Evolutionary conservation across 2,888 invertebrate species (phyloP), one percentile per base, ranked within the genome.

Genomic region (Drosophila anomelani): DNA sequence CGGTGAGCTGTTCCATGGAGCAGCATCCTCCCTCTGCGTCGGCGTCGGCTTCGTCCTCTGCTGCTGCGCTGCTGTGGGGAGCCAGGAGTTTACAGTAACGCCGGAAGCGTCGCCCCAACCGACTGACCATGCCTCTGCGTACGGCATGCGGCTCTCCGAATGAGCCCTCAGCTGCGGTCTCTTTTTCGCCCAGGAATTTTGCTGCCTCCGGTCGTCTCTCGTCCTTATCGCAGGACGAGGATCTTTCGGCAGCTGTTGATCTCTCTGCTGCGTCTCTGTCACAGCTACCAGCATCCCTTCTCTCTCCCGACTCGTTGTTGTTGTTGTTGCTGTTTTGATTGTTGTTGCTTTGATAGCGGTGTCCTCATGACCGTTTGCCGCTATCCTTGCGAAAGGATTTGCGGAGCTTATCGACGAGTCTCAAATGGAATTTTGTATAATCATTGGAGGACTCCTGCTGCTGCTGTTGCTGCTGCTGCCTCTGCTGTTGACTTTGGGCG

Each of bases 401-500:
- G 91, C 95, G 95, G 81, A 96, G 91, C 91, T 95, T 95, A 91
- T 96, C 96, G 74, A 96, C 94, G 78, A 96, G 92, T 44, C 95
- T 94, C 85, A 94, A 94, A 93, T 96, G 96, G 89, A 96, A 96
- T 92, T 96, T 96, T 90, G 95, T 95, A 23, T 96, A 92, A 75
- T 95, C 95, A 69, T 93, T 94, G 93, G 93, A 62, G 39, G 64
- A 36, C 23, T 72, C 61, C 47, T 46, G 29, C 32, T 29, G 17
- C 38, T 20, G 63, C 46, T 57, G 71, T 17, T 49, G 78, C 57
- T 93, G 93, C 39, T 75, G 75, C 64, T 43, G 76, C 46, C 55
- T 77, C 77, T 1, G 77, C 62, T 53, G 51, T 15, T 53, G 51
- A 10, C 36, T 53, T 44, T 64, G 64, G 41, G 78, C 81, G 6